These are phyloP conservation scores for Cyanistes caeruleus DNA, from an alignment of 2,113 vertebrate genomes.

Conservation along the genomic window DNA sequence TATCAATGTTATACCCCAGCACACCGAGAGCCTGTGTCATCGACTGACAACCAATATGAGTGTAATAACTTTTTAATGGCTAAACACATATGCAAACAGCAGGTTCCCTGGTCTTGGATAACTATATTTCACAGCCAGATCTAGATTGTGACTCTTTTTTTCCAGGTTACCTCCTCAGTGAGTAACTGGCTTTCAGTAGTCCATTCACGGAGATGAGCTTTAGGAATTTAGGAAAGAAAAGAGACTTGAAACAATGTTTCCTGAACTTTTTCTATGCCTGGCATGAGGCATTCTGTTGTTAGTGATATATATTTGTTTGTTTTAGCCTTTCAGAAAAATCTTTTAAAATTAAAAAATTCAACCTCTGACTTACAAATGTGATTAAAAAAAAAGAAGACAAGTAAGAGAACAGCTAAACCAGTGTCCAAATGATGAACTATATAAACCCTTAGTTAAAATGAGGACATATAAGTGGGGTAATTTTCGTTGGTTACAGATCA, in stretches of 20 bases:
- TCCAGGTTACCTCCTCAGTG: background rate
- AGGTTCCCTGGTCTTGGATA: background rate
- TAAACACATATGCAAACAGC: constrained; percentile 12
- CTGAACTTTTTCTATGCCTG: background rate
- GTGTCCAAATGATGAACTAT: background rate
- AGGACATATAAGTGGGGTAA: background rate
- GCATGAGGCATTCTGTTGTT: background rate
- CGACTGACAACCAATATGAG: background rate
- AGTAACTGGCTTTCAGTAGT: background rate
- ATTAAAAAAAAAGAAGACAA: background rate
- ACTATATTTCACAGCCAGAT: constrained; percentile 35
- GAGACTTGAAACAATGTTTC: background rate
- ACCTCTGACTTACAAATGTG: background rate
- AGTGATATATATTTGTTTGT: background rate
- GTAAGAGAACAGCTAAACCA: background rate
- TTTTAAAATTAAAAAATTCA: background rate
- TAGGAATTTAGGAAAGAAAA: background rate
- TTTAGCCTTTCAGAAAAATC: background rate
- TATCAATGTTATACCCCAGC: background rate
- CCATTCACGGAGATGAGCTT: background rate
- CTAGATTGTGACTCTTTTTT: background rate
- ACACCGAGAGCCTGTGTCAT: background rate
- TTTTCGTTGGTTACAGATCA: background rate
- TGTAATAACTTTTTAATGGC: constrained; percentile 1
- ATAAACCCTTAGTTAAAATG: background rate